phyloP scores from a whole-genome alignment of 2,888 invertebrate genomes.

The Hymenopus coronatus region DNA sequence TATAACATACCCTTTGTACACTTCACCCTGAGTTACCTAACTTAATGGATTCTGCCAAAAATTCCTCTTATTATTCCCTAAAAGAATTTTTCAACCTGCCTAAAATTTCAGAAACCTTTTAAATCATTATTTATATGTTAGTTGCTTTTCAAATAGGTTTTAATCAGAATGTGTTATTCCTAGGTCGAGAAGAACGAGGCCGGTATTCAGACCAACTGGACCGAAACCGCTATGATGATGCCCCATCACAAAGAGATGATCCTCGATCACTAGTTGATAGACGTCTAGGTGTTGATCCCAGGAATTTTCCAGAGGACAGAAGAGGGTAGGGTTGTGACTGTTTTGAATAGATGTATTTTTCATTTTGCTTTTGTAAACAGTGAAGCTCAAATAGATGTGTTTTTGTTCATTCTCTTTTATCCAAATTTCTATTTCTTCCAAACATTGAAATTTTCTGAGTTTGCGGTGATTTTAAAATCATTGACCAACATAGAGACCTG shows the following conservation, averaged over 20 bases:
- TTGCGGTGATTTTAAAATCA: too few relatives aligned
- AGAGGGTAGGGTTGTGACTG: constrained; percentile 17
- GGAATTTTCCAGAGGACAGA: constrained; percentile 29
- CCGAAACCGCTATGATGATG: constrained; percentile 31
- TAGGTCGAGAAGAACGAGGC: constrained; percentile 31
- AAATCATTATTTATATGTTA: too few relatives aligned
- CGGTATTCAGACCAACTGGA: constrained; percentile 30
- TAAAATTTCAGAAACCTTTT: too few relatives aligned
- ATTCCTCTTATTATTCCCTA: too few relatives aligned
- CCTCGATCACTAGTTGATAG: constrained; percentile 18
- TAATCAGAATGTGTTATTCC: background rate
- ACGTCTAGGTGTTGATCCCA: constrained; percentile 23
- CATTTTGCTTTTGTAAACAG: too few relatives aligned
- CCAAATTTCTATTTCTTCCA: background rate
- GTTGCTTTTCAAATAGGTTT: background rate
- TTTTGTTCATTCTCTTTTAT: background rate
- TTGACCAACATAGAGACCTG: too few relatives aligned
- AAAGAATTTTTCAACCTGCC: too few relatives aligned
- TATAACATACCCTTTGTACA: too few relatives aligned
- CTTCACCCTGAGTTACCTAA: too few relatives aligned
- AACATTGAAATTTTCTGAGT: too few relatives aligned
- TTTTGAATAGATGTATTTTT: too few relatives aligned
- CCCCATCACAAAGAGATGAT: constrained; percentile 24
- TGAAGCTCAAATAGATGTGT: background rate
- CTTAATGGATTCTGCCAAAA: too few relatives aligned